Percentiles rank a stretch among this genome's conserved stretches.
Evolutionary conservation across 1,140 invertebrate genomes (phyloP).

Genomic region (Helicoverpa zea): DNA sequence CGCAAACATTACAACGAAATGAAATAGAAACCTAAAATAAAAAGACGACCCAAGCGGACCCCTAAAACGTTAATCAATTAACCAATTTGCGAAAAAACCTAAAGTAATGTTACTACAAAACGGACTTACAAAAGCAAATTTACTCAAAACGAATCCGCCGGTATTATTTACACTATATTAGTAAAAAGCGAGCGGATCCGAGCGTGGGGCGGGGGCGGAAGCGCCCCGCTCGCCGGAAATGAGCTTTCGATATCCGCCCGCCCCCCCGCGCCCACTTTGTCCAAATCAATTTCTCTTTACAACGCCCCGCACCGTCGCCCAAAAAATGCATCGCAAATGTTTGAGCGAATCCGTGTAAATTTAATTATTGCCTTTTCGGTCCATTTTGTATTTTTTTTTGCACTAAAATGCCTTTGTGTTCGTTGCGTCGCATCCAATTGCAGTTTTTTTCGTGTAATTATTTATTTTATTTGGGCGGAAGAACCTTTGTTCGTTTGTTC

Average conservation of each 20-base stretch:
- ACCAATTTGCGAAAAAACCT: constrained; percentile 24
- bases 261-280: constrained; percentile 57
- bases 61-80: constrained; percentile 33
- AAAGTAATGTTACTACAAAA: constrained; percentile 5
- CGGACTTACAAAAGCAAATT: constrained; percentile 41
- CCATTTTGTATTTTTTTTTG: constrained; percentile 1
- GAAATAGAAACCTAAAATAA: constrained; percentile 3
- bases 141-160: constrained; percentile 45
- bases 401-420: constrained; percentile 17
- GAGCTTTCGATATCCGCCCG: constrained; percentile 66
- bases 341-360: constrained; percentile 43
- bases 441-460: constrained; percentile 28
- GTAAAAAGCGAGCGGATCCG: constrained; percentile 44
- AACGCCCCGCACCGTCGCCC: constrained; percentile 46
- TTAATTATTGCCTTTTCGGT: constrained; percentile 40
- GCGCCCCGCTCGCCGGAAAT: constrained; percentile 60
- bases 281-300: constrained; percentile 70
- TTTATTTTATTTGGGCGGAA: constrained; percentile 4
- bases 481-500: constrained; percentile 15
- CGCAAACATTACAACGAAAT: neutral
- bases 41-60: neutral
- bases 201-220: constrained; percentile 50
- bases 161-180: constrained; percentile 53
- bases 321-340: constrained; percentile 63
- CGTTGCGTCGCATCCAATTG: constrained; percentile 7